Base-by-base conservation (phyloP, 1,140 invertebrate genomes). In the Atta texana region DNA sequence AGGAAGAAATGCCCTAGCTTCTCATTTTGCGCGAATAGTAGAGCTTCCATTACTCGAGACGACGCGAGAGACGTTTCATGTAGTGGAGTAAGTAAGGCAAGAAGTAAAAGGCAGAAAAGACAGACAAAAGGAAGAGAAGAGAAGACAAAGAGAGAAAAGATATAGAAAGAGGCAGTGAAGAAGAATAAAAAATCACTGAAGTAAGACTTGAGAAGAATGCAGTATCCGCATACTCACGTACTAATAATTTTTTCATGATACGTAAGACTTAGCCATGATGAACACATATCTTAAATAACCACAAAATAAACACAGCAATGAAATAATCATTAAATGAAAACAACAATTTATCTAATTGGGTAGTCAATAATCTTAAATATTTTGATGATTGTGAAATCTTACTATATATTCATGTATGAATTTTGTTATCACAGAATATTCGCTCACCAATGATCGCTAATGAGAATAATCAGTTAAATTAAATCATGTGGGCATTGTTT, bases 1-100 rank as follows among this genome's bases (percentile, higher is more conserved):
- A 86, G 84, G 68, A 77, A 86, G 84, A 59, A 77, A 76, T 68
- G 44, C 63, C 21, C 61, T 75, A 59, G 82, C 75, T 78, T 85
- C 34, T 78, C 74, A 85, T 85, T 77, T 78, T 66, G 74, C 21
- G 24, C 72, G 59, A 85, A 49, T 51, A 68, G 71, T 66, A 61
- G 24, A 85, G 51, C 51, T 85, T 78, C 49, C 74, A 66, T 85
- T 85, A 55, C 72, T 85, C 76, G 69, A 74, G 66, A 86, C 68
- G 87, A 85, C 53, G 69, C 68, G 24, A 75, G 31, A 44, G 74
- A 7, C 74, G 21, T 88, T 81, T 75, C 69, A 39, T 81, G 51
- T 53, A 75, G 44, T 28, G n/a, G 24, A 61, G 55, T 57, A 21
- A 8, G 49, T 55, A 8, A 39, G 49, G 49, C 49, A 57, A 12